Evolutionary conservation across 1,140 invertebrate genomes (phyloP).

Genomic region (Xylocopa sonorina): DNA sequence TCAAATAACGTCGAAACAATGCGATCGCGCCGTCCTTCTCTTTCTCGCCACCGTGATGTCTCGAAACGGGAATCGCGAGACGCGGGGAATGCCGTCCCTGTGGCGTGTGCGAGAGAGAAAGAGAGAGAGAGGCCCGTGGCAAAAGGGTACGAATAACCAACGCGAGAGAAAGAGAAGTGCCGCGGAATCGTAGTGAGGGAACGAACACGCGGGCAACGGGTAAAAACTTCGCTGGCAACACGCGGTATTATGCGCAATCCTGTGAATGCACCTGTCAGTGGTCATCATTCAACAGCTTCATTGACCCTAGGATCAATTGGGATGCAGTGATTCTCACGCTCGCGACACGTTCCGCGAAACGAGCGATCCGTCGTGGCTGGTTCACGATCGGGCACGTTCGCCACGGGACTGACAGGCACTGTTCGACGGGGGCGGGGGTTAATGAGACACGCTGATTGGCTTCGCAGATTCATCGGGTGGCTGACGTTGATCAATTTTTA

Average conservation of each 20-base stretch:
- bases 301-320: slow-evolving; percentile 76
- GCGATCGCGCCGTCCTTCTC: slow-evolving; percentile 46
- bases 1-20: slow-evolving; percentile 47
- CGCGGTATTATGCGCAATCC: slow-evolving; percentile 65
- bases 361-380: slow-evolving; percentile 12
- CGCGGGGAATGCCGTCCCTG: neutral
- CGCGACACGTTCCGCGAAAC: slow-evolving; percentile 51
- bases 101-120: neutral
- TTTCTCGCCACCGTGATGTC: slow-evolving; percentile 30
- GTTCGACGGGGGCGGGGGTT: slow-evolving; percentile 71
- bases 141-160: neutral
- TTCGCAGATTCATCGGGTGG: slow-evolving; percentile 70
- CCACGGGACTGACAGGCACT: slow-evolving; percentile 62
- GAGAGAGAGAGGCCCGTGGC: neutral
- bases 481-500: slow-evolving; percentile 75
- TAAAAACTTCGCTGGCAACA: slow-evolving; percentile 65
- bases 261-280: slow-evolving; percentile 74
- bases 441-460: slow-evolving; percentile 74
- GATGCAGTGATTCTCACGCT: slow-evolving; percentile 73
- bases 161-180: neutral
- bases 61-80: slow-evolving; percentile 15
- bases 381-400: slow-evolving; percentile 23
- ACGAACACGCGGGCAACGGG: slow-evolving; percentile 30
- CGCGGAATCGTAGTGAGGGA: slow-evolving; percentile 35
- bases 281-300: slow-evolving; percentile 76